Percentiles rank a stretch among this genome's conserved stretches.
Evolutionary conservation across 2,113 vertebrate species (phyloP).

Genomic region (Gasterosteus nipponicus): DNA sequence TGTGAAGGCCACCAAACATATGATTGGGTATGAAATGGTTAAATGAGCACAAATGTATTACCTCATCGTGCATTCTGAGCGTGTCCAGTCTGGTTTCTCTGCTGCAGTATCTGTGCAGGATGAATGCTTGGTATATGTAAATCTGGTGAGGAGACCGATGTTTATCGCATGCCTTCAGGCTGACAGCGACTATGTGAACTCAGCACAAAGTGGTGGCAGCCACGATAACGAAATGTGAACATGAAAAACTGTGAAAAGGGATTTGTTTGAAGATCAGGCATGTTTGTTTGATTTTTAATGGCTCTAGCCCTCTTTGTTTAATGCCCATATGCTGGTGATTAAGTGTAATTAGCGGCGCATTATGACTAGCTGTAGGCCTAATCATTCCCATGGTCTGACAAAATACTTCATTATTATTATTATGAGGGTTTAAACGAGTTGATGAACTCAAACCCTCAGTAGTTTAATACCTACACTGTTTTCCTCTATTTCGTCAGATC

Average conservation of each 20-base stretch:
- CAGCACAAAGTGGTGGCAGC: slow-evolving; percentile 34
- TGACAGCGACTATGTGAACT: slow-evolving; percentile 10
- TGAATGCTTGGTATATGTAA: slow-evolving; percentile 36
- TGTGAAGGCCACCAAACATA: background rate
- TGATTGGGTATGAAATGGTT: background rate
- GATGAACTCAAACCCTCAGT: slow-evolving; percentile 22
- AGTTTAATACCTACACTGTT: background rate
- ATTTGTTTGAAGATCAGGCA: slow-evolving; percentile 16
- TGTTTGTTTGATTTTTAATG: slow-evolving; percentile 20
- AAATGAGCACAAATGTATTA: background rate
- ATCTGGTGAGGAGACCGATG: slow-evolving; percentile 38
- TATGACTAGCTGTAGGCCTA: slow-evolving; percentile 8
- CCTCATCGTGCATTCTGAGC: slow-evolving; percentile 32
- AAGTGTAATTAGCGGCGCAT: slow-evolving; percentile 35
- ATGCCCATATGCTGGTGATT: slow-evolving; percentile 14
- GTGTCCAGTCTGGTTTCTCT: slow-evolving; percentile 35
- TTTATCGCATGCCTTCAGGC: slow-evolving; percentile 41
- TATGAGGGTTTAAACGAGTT: slow-evolving; percentile 28
- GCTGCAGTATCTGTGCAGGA: slow-evolving; percentile 21
- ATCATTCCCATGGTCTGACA: slow-evolving; percentile 31
- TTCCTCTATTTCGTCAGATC: background rate
- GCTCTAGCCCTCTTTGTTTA: slow-evolving; percentile 8
- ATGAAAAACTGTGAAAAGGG: slow-evolving; percentile 4
- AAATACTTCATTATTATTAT: slow-evolving; percentile 5
- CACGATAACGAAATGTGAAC: slow-evolving; percentile 11